phyloP scores from a whole-genome alignment of 2,888 invertebrate genomes.

The Drosophila hamatofila region DNA sequence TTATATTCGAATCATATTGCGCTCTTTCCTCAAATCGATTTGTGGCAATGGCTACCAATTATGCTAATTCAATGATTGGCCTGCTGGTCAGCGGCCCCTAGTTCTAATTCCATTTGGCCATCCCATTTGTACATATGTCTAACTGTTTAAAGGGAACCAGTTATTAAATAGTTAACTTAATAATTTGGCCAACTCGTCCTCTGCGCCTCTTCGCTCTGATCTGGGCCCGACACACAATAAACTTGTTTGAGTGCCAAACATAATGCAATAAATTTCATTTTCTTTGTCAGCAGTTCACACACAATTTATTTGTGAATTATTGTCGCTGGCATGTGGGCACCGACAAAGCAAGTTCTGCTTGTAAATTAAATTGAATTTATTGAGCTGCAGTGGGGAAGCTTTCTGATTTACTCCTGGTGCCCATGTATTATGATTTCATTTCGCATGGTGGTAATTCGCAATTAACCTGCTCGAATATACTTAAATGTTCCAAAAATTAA shows the following conservation, averaged over 20 bases:
- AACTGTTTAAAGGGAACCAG: not conserved
- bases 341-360: constrained; percentile 64
- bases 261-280: constrained; percentile 71
- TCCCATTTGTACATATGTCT: too few relatives aligned
- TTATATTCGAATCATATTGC: constrained; percentile 25
- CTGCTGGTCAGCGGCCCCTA: not conserved
- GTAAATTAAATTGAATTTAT: constrained; percentile 79
- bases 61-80: constrained; percentile 45
- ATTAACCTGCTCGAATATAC: constrained; percentile 25
- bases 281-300: constrained; percentile 62
- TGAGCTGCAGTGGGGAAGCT: constrained; percentile 38
- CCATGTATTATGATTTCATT: constrained; percentile 62
- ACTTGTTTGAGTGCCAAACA: constrained; percentile 67
- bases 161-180: not conserved
- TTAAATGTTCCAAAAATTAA: not conserved
- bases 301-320: constrained; percentile 49
- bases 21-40: constrained; percentile 29
- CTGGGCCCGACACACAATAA: constrained; percentile 36
- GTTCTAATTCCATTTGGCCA: not conserved
- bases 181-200: not conserved
- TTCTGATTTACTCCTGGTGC: constrained; percentile 18
- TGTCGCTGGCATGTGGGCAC: constrained; percentile 31
- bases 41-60: constrained; percentile 44
- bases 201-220: not conserved
- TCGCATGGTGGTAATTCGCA: constrained; percentile 57